phyloP scores from a whole-genome alignment of 2,888 invertebrate genomes.

The Pristionchus maxplancki region DNA sequence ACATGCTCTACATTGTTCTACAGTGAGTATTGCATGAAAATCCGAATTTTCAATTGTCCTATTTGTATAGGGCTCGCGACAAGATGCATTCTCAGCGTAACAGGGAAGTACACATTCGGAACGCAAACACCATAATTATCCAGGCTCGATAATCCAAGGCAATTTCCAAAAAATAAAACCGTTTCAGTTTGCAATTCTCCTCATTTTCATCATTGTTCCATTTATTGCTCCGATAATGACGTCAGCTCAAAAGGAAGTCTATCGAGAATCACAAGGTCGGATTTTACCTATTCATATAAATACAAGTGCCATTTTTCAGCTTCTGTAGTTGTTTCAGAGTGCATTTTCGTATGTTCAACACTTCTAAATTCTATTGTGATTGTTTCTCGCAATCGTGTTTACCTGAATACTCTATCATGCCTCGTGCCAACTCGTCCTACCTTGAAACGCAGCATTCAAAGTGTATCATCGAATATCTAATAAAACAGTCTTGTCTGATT shows the following conservation, averaged over 20 bases:
- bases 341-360: background rate
- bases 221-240: background rate
- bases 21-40: background rate
- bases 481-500: no score
- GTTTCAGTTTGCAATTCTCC: background rate
- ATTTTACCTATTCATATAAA: no score
- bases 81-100: background rate
- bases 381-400: background rate
- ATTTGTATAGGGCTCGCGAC: background rate
- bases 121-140: background rate
- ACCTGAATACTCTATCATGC: background rate
- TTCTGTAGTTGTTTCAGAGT: background rate
- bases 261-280: background rate
- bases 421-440: background rate
- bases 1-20: background rate
- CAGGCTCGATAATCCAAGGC: background rate
- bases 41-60: background rate
- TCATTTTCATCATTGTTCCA: background rate
- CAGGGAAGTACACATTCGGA: background rate
- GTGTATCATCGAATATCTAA: background rate
- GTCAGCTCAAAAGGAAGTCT: background rate
- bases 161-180: background rate
- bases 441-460: background rate
- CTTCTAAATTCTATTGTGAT: background rate
- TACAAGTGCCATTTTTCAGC: background rate